These are phyloP conservation scores for Drosophila emarginata DNA, from an alignment of 2,888 invertebrate species.

Conservation along the genomic window DNA sequence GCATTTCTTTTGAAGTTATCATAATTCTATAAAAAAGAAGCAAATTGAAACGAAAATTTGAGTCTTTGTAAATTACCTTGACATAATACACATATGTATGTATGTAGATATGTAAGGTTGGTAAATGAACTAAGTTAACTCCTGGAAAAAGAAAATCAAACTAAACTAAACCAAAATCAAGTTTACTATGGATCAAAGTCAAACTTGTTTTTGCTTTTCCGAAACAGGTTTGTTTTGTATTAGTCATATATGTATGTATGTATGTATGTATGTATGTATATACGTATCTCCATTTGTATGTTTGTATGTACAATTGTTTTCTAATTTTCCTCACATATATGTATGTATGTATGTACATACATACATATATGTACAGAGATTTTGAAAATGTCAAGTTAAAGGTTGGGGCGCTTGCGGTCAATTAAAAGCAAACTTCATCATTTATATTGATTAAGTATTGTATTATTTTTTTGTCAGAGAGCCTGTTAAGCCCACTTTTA, in stretches of 20 bases:
- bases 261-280: conserved; percentile 10
- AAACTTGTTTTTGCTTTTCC: conserved; percentile 59
- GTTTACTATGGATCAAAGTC: conserved; percentile 55
- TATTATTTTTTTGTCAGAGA: background rate
- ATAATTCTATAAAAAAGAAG: too few relatives aligned
- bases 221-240: conserved; percentile 53
- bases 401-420: conserved; percentile 11
- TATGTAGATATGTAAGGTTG: background rate
- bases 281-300: background rate
- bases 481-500: conserved; percentile 21
- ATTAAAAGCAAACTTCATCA: conserved; percentile 18
- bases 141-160: background rate
- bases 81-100: too few relatives aligned
- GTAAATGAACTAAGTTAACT: background rate
- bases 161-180: background rate
- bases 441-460: background rate
- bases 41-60: too few relatives aligned
- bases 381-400: conserved; percentile 25
- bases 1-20: too few relatives aligned
- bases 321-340: conserved; percentile 31
- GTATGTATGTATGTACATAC: too few relatives aligned
- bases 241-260: background rate
- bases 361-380: background rate
- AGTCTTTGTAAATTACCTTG: too few relatives aligned
- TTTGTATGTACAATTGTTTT: conserved; percentile 28